phyloP scores from a whole-genome alignment of 2,888 invertebrate genomes.

The Meghimatium bilineatum region DNA sequence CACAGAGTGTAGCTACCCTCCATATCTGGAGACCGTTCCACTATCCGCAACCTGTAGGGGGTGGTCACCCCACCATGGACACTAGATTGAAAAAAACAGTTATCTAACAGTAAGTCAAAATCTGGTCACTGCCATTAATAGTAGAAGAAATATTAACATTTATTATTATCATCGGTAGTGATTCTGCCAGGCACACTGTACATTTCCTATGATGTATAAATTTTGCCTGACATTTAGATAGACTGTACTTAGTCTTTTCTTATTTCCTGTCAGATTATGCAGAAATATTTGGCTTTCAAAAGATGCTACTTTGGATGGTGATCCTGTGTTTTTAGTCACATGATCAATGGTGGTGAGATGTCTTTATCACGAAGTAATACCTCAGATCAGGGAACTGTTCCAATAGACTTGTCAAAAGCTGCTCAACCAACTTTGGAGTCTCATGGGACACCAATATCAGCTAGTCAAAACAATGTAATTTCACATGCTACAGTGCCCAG shows the following conservation, averaged over 20 bases:
- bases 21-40: too few species aligned
- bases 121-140: too few species aligned
- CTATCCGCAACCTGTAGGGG: too few species aligned
- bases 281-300: not conserved
- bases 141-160: too few species aligned
- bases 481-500: slow-evolving; percentile 1
- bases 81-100: too few species aligned
- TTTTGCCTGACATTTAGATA: not conserved
- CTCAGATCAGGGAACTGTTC: slow-evolving; percentile 12
- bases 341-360: not conserved
- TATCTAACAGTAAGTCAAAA: too few species aligned
- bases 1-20: too few species aligned
- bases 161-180: too few species aligned
- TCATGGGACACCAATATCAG: not conserved
- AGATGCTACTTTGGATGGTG: not conserved
- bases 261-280: not conserved
- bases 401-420: slow-evolving; percentile 28
- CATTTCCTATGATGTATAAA: not conserved
- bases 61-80: too few species aligned
- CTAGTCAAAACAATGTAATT: not conserved
- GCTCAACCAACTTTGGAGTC: not conserved
- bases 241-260: not conserved
- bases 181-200: too few species aligned
- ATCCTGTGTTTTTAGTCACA: not conserved
- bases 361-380: not conserved